phyloP scores from a whole-genome alignment of 92 coral and sea anemone species.

The Palythoa grandis region DNA sequence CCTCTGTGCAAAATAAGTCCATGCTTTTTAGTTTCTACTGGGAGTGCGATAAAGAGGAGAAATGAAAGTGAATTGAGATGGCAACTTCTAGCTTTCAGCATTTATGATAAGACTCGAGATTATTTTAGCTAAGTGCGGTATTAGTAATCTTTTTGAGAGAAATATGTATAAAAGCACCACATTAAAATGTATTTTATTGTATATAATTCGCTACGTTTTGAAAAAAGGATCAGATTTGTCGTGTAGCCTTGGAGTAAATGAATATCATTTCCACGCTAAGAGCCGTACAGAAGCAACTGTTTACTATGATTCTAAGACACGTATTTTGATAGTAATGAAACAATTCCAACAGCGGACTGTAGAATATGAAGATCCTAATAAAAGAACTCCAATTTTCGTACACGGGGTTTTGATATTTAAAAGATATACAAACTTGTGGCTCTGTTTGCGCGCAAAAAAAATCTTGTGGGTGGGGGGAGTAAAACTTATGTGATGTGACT shows the following conservation, averaged over 20 bases:
- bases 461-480: no score
- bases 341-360: background rate
- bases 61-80: no score
- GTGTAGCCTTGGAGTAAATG: background rate
- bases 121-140: background rate
- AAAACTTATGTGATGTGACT: no score
- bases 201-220: conserved; percentile 2
- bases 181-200: conserved; percentile 31
- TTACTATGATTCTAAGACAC: no score
- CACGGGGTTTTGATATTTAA: background rate
- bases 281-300: background rate
- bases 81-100: no score
- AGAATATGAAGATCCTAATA: conserved; percentile 13
- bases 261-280: background rate
- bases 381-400: background rate
- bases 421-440: background rate
- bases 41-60: background rate
- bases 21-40: background rate
- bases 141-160: background rate
- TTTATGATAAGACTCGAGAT: background rate
- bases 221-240: background rate
- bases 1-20: background rate
- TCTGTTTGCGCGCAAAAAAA: background rate
- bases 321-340: conserved; percentile 2
- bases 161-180: conserved; percentile 24